Evolutionary conservation across 2,888 invertebrate genomes (phyloP), one percentile per base, ranked within the genome.

Genomic region (Venusia cambrica): DNA sequence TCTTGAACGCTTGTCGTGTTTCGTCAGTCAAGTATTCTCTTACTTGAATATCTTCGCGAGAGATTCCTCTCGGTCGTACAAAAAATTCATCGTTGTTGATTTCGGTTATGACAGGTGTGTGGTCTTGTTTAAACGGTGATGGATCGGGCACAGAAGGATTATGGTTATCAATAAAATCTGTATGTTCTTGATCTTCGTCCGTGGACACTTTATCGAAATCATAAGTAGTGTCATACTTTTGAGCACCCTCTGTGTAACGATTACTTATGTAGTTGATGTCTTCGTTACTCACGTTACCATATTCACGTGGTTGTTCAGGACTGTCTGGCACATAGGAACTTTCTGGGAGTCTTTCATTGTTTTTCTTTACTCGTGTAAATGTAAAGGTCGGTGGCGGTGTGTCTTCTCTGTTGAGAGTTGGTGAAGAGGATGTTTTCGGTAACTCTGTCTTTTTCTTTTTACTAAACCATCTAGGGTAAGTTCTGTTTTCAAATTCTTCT

Each of bases 11-110:
- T 74, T 94, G 94, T 51, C 93, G 89, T 51, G 95, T 93, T 77
- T 95, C 94, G 29, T 91, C 90, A 58, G 92, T 93, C 35, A 95
- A 88, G 62, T 93, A 94, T 70, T 92, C 90, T 40, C 93, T 92
- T 38, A 94, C 89, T 73, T 93, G 92, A 64, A 94, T 93, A 78
- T 94, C 92, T 73, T 94, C 94, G 61, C 92, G 92, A 47, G 94
- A 94, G 62, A 94, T 92, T 43, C 94, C 95, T 67, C 93, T 92
- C 73, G 93, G 93, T 51, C 95, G 89, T 42, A 95, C 87, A 70
- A 95, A 94, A 84, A 95, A 96, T 80, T 96, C 95, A 73, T 96
- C 95, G 20, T 94, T 93, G 65, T 95, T 92, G 49, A 95, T 93
- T 83, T 95, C 94, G 78, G 95, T 95, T 58, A 96, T 90, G 2